These are phyloP conservation scores for Acanthurus leucopareius DNA, from an alignment of 2,797 vertebrate species.

Conservation along the genomic window DNA sequence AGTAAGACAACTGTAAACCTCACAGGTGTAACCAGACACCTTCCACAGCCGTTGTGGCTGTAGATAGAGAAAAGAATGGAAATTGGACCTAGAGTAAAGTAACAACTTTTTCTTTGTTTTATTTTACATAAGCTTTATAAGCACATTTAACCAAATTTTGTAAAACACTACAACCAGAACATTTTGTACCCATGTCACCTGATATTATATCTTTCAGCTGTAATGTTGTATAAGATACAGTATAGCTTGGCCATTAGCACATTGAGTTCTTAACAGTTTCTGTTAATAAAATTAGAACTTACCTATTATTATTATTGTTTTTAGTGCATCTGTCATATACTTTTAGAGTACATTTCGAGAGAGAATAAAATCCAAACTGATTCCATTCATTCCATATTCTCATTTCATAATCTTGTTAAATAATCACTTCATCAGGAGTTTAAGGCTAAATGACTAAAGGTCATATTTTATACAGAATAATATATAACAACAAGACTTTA, in stretches of 20 bases:
- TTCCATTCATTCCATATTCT: no score
- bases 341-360: no score
- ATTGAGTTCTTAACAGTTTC: neutral
- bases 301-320: neutral
- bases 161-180: neutral
- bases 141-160: neutral
- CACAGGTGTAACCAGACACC: neutral
- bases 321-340: neutral
- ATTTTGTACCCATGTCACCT: neutral
- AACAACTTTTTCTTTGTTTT: neutral
- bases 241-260: neutral
- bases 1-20: neutral
- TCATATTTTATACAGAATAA: neutral
- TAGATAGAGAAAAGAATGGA: no score
- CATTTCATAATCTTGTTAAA: neutral
- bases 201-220: conserved; percentile 2
- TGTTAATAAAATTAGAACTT: neutral
- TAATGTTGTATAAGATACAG: conserved; percentile 30
- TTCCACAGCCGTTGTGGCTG: neutral
- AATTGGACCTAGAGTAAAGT: neutral
- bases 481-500: neutral
- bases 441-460: neutral
- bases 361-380: neutral
- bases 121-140: neutral
- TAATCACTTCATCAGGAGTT: neutral